Percentiles rank a stretch among this genome's conserved stretches.
Conservation (phyloP, 2,888 invertebrate species). For the Pecten maximus region DNA sequence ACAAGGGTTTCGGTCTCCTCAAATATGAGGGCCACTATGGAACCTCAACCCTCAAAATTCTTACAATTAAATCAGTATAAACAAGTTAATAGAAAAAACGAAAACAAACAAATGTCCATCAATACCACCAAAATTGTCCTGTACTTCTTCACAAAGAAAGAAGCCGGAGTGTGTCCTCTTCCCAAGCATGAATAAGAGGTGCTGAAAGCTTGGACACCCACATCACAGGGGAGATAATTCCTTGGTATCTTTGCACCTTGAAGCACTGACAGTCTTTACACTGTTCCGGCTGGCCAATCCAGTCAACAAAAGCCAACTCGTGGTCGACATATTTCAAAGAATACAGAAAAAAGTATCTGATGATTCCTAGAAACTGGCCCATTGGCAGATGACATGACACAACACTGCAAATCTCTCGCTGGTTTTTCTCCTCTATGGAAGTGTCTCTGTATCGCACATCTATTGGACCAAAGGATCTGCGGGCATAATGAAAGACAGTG, state of each 20-base stretch:
- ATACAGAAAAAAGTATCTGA: not conserved
- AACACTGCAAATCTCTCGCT: not conserved
- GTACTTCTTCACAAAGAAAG: not conserved
- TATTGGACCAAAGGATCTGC: not conserved
- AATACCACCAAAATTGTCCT: no score
- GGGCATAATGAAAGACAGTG: not conserved
- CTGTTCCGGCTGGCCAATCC: no score
- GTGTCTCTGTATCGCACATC: not conserved
- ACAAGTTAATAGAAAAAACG: no score
- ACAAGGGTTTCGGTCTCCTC: no score
- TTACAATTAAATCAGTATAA: not conserved
- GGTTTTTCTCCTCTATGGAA: not conserved
- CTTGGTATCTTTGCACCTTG: not conserved
- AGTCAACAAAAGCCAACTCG: not conserved
- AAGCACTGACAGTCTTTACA: not conserved
- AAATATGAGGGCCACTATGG: not conserved
- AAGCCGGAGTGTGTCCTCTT: not conserved
- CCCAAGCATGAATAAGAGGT: conserved; percentile 4
- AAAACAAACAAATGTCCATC: no score
- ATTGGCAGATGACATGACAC: not conserved
- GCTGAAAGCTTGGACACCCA: not conserved
- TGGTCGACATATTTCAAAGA: not conserved
- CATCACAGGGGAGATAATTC: not conserved
- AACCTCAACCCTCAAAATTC: not conserved
- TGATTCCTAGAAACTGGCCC: not conserved